Conservation (phyloP, 2,797 vertebrate species). For the Notolepis coatsorum region DNA sequence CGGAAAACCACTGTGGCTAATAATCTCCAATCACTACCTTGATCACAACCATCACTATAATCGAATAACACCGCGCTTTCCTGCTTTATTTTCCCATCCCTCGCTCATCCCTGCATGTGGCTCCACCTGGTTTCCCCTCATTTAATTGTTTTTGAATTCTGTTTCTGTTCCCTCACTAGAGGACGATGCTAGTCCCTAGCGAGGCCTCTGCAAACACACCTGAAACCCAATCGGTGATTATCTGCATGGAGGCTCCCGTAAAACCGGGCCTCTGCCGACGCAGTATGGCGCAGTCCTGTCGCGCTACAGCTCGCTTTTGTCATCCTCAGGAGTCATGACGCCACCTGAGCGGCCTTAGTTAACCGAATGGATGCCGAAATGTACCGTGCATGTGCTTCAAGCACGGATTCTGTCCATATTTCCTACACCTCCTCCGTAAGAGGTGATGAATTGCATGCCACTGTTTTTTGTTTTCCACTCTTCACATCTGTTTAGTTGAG, state of each 20-base stretch:
- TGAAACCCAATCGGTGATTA: slow-evolving; percentile 75
- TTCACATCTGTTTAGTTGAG: background rate
- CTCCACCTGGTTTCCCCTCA: slow-evolving; percentile 26
- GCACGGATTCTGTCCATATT: background rate
- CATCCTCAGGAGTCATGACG: background rate
- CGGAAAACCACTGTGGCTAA: too few relatives aligned
- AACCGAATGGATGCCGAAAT: background rate
- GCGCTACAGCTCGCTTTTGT: background rate
- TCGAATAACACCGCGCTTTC: slow-evolving; percentile 6
- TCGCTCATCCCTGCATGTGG: background rate
- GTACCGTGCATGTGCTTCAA: slow-evolving; percentile 12
- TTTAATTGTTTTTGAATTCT: slow-evolving; percentile 30
- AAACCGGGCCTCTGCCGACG: slow-evolving; percentile 2
- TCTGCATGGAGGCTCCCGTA: slow-evolving; percentile 56
- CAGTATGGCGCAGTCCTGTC: slow-evolving; percentile 7
- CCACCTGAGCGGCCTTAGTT: too few relatives aligned
- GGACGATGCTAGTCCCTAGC: slow-evolving; percentile 71
- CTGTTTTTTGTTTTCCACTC: slow-evolving; percentile 2
- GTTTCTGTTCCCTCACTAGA: slow-evolving; percentile 65
- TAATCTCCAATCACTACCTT: slow-evolving; percentile 11
- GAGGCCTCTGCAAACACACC: slow-evolving; percentile 60
- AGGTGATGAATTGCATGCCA: background rate
- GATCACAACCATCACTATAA: slow-evolving; percentile 11
- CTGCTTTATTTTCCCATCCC: slow-evolving; percentile 13
- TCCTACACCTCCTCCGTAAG: background rate